Evolutionary conservation across 2,888 invertebrate genomes (phyloP).

Genomic region (Rhorus exstirpatorius): DNA sequence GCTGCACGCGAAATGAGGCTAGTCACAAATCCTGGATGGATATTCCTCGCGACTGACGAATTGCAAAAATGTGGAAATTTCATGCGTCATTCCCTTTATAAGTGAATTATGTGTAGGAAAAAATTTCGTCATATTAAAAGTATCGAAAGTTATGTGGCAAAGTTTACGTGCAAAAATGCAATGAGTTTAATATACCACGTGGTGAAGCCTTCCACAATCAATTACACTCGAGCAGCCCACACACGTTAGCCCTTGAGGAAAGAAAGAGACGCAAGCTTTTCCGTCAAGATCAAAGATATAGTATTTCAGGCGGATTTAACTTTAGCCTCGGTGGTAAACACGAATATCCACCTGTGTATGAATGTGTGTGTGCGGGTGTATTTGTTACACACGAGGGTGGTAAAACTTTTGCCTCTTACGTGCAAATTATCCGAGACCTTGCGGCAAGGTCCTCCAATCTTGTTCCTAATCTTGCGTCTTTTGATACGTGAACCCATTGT

Average conservation of each 20-base stretch:
- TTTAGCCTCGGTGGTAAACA: conserved; percentile 15
- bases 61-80: conserved; percentile 36
- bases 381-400: conserved; percentile 49
- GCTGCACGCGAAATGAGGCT: conserved; percentile 27
- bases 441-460: conserved; percentile 78
- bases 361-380: too few relatives aligned
- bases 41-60: conserved; percentile 24
- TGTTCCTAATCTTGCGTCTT: conserved; percentile 66
- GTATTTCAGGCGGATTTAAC: conserved; percentile 40
- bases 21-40: conserved; percentile 33
- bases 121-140: conserved; percentile 17
- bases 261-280: conserved; percentile 17
- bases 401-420: conserved; percentile 72
- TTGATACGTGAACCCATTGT: conserved; percentile 51
- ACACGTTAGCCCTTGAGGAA: background rate
- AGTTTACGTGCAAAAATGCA: conserved; percentile 65
- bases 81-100: background rate
- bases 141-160: conserved; percentile 18
- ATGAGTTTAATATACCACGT: conserved; percentile 48
- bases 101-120: conserved; percentile 7
- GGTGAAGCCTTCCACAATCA: conserved; percentile 60
- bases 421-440: conserved; percentile 78
- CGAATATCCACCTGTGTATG: conserved; percentile 8
- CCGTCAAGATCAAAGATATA: conserved; percentile 55
- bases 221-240: conserved; percentile 31